These are phyloP conservation scores for Portevinia maculata DNA, from an alignment of 2,888 invertebrate species.

Conservation along the genomic window DNA sequence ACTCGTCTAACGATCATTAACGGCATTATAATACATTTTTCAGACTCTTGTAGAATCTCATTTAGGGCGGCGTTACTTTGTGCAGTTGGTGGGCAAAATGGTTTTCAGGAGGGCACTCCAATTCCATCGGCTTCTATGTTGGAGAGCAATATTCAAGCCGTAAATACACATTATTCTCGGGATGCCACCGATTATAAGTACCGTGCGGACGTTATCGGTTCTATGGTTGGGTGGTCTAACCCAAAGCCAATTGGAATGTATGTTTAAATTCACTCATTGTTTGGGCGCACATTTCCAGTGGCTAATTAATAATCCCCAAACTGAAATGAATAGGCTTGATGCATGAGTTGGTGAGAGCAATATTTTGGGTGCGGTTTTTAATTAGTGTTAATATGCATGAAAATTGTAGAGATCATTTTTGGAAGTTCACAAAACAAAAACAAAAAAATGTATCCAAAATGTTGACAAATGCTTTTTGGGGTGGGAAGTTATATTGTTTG, in stretches of 20 bases:
- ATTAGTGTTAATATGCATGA: constrained; percentile 47
- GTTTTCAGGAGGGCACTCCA: neutral
- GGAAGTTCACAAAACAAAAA: neutral
- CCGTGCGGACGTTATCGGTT: constrained; percentile 8
- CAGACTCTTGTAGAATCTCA: constrained; percentile 19
- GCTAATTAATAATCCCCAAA: constrained; percentile 61
- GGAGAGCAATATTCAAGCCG: constrained; percentile 20
- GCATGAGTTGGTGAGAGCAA: constrained; percentile 3
- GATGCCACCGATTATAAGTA: constrained; percentile 24
- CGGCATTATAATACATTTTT: constrained; percentile 45
- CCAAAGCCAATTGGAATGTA: constrained; percentile 27
- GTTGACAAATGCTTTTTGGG: constrained; percentile 26
- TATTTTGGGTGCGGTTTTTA: constrained; percentile 11
- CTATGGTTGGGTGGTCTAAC: constrained; percentile 21
- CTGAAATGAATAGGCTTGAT: constrained; percentile 38
- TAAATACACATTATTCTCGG: constrained; percentile 45
- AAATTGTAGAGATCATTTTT: constrained; percentile 3
- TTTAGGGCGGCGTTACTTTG: constrained; percentile 32
- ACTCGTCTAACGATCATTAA: constrained; percentile 20
- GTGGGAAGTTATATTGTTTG: neutral
- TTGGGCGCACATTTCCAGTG: constrained; percentile 23
- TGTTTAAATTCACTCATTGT: constrained; percentile 44
- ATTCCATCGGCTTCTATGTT: neutral
- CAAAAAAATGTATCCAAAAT: constrained; percentile 7
- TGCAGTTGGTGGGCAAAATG: constrained; percentile 7